Evolutionary conservation across 2,113 vertebrate genomes (phyloP).

Genomic region (Sylvietta virens): DNA sequence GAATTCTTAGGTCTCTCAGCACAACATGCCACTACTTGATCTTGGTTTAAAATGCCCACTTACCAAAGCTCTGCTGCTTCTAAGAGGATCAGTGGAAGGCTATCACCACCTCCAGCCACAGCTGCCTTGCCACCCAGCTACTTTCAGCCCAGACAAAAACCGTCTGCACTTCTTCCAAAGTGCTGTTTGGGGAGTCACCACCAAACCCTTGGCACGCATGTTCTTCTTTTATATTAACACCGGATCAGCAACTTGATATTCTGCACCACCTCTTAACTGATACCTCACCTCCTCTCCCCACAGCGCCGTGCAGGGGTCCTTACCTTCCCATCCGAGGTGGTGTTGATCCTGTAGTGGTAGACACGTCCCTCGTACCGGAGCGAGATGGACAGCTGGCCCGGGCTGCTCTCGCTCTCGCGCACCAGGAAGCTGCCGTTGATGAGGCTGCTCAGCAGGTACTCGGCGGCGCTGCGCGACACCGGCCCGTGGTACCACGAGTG

Average conservation of each 20-base stretch:
- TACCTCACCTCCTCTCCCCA: not conserved
- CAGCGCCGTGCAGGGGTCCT: not conserved
- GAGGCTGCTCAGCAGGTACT: slow-evolving; percentile 94
- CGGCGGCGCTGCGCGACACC: slow-evolving; percentile 92
- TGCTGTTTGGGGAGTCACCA: not conserved
- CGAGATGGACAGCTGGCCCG: slow-evolving; percentile 95
- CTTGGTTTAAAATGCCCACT: not conserved
- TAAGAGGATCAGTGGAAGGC: not conserved
- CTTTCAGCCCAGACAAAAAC: not conserved
- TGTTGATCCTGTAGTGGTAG: slow-evolving; percentile 99
- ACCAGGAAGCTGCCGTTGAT: slow-evolving; percentile 99
- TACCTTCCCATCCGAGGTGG: slow-evolving; percentile 91
- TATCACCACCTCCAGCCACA: not conserved
- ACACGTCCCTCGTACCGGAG: slow-evolving; percentile 96
- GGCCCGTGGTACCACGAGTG: slow-evolving; percentile 99
- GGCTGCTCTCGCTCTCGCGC: slow-evolving; percentile 97
- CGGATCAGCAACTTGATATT: not conserved
- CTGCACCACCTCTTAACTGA: not conserved
- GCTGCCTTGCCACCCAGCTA: not conserved
- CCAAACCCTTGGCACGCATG: fast-evolving
- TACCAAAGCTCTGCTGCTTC: not conserved
- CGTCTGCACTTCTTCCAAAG: not conserved
- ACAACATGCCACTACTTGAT: not conserved
- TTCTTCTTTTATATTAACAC: not conserved
- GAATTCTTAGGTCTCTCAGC: not conserved